Percentiles rank a stretch among this genome's conserved stretches.
Evolutionary conservation across 2,888 invertebrate species (phyloP).

Genomic region (Drosophila robusta): DNA sequence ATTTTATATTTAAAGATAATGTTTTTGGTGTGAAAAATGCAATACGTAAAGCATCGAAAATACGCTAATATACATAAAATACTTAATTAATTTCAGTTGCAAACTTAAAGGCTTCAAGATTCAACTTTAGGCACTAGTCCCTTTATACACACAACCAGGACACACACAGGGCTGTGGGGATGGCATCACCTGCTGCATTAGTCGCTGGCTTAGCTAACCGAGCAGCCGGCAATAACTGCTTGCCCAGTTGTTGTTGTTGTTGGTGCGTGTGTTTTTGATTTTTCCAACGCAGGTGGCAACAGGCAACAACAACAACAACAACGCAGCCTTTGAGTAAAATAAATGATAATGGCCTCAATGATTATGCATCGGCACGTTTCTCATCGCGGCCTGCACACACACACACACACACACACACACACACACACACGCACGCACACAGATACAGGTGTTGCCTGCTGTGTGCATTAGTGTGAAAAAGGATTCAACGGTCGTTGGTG

Average conservation of each 20-base stretch:
- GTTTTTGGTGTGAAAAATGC: too few species aligned
- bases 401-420: slow-evolving; percentile 31
- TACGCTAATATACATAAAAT: too few species aligned
- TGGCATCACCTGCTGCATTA: slow-evolving; percentile 44
- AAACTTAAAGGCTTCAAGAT: not conserved
- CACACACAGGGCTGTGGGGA: not conserved
- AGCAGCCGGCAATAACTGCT: slow-evolving; percentile 24
- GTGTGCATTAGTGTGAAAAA: slow-evolving; percentile 54
- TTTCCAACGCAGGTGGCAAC: slow-evolving; percentile 58
- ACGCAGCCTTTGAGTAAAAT: slow-evolving; percentile 69
- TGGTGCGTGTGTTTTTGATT: slow-evolving; percentile 72
- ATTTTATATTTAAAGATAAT: too few species aligned
- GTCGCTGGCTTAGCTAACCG: slow-evolving; percentile 53
- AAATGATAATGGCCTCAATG: slow-evolving; percentile 81
- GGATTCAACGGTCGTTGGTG: slow-evolving; percentile 53
- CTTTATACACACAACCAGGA: not conserved
- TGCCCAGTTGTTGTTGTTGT: slow-evolving; percentile 29
- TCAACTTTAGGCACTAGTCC: slow-evolving; percentile 4
- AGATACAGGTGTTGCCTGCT: slow-evolving; percentile 32
- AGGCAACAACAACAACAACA: slow-evolving; percentile 43
- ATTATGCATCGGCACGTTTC: slow-evolving; percentile 84
- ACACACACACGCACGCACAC: slow-evolving; percentile 7
- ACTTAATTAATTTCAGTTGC: too few species aligned
- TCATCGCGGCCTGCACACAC: slow-evolving; percentile 64
- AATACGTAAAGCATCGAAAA: too few species aligned